Evolutionary conservation across 2,797 vertebrate species (phyloP).

Genomic region (Falco naumanni): DNA sequence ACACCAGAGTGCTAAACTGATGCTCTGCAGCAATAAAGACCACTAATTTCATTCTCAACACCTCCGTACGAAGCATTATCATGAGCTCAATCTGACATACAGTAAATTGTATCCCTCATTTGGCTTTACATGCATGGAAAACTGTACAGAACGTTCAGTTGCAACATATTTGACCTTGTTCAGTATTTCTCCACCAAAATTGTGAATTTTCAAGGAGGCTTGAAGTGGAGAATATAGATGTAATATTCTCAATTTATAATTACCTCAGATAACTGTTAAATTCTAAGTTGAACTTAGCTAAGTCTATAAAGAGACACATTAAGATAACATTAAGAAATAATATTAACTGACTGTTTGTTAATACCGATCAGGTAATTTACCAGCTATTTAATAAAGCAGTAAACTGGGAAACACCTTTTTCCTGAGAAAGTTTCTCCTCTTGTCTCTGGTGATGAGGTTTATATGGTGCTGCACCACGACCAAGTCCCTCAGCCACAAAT

Average conservation of each 20-base stretch:
- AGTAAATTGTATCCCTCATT: background rate
- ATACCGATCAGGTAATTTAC: background rate
- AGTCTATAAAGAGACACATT: background rate
- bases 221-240: background rate
- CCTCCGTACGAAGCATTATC: background rate
- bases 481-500: constrained; percentile 93
- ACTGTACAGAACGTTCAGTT: background rate
- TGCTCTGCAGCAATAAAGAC: background rate
- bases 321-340: background rate
- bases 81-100: background rate
- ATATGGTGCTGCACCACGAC: constrained; percentile 89
- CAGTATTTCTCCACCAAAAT: background rate
- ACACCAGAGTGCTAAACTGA: background rate
- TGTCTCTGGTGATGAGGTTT: constrained; percentile 95
- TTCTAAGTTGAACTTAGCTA: background rate
- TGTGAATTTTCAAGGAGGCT: background rate
- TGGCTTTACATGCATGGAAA: background rate
- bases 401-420: constrained; percentile 83
- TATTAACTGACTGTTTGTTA: background rate
- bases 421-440: constrained; percentile 88
- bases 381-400: background rate
- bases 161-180: background rate
- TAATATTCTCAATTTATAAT: background rate
- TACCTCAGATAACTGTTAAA: background rate
- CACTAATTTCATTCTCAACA: background rate